Percentiles rank a stretch among this genome's conserved stretches.
Evolutionary conservation across 2,888 invertebrate genomes (phyloP).

Genomic region (Caenorhabditis virilis): DNA sequence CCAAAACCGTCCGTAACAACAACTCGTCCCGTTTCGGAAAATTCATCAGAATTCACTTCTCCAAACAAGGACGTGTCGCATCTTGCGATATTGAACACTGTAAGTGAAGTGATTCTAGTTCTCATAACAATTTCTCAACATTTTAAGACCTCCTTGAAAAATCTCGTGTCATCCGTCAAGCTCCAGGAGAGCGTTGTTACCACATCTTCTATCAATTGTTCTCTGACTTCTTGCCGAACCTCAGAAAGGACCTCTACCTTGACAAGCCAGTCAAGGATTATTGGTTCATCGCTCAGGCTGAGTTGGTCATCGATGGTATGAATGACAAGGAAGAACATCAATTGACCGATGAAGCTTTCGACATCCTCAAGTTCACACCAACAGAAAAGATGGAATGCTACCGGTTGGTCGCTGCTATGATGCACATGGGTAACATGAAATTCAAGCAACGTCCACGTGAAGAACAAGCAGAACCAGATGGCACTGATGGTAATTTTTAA

Average conservation of each 20-base stretch:
- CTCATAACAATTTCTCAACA: not conserved
- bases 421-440: slow-evolving; percentile 99
- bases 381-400: slow-evolving; percentile 95
- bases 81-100: slow-evolving; percentile 99
- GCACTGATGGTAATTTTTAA: slow-evolving; percentile 54
- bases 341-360: slow-evolving; percentile 81
- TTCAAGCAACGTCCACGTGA: slow-evolving; percentile 99
- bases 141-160: slow-evolving; percentile 95
- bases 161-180: slow-evolving; percentile 99
- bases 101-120: slow-evolving; percentile 74
- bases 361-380: slow-evolving; percentile 94
- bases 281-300: slow-evolving; percentile 92
- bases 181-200: slow-evolving; percentile 90
- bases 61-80: slow-evolving; percentile 92
- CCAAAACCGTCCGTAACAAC: slow-evolving; percentile 99
- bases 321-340: slow-evolving; percentile 77
- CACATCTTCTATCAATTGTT: slow-evolving; percentile 96
- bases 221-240: slow-evolving; percentile 58
- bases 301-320: slow-evolving; percentile 86
- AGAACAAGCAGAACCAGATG: slow-evolving; percentile 87
- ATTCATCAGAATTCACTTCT: slow-evolving; percentile 99
- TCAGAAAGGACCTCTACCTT: slow-evolving; percentile 74
- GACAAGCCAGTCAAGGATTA: slow-evolving; percentile 90
- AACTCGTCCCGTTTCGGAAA: slow-evolving; percentile 99
- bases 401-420: slow-evolving; percentile 94